Base-by-base conservation (phyloP, 1,140 invertebrate genomes). In the Proctacanthus coquilletti region DNA sequence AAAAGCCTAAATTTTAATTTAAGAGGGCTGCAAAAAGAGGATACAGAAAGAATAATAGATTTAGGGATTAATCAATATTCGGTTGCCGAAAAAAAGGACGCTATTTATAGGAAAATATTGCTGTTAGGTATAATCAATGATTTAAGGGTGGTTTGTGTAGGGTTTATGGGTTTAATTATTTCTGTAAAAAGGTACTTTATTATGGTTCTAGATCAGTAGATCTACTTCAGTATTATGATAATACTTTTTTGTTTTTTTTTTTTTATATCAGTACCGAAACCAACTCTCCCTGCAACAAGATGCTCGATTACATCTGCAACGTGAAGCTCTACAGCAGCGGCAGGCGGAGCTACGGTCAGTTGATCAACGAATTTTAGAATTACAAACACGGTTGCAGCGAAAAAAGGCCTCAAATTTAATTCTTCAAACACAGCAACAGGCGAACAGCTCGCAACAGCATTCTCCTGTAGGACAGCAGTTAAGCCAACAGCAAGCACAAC, bases 271-370 rank as follows among this genome's bases (percentile, higher is more conserved):
- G 88, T 92, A 92, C 59, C 84, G 89, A 17, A 94, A 94, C 63
- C 93, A 94, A 59, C 64, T 96, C 56, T 92, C 91, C 60, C 84
- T 94, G 55, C 86, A 95, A 53, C 89, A 96, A 61, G 89, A 84
- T 56, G 79, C 77, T 23, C 71, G 86, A 40, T 68, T 95, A 37
- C 77, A 79, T 35, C 77, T 84, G 45, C 88, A 94, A 61, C 70
- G 85, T 32, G 81, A 92, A 44, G 79, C 84, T 13, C 60, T 96
- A 44, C 75, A 77, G 13, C 80, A 86, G 45, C 62, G 84, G 18
- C 84, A 92, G 53, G 84, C 87, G 40, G 89, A 96, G 61, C 80
- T 94, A 66, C 71, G 78, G 13, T 76, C 80, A 35, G 89, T 96
- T 51, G 92, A 96, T 62, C 77, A 85, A 44, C 69, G 88, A 39